phyloP scores from a whole-genome alignment of 2,888 invertebrate genomes.

The Nymphalis c-album region DNA sequence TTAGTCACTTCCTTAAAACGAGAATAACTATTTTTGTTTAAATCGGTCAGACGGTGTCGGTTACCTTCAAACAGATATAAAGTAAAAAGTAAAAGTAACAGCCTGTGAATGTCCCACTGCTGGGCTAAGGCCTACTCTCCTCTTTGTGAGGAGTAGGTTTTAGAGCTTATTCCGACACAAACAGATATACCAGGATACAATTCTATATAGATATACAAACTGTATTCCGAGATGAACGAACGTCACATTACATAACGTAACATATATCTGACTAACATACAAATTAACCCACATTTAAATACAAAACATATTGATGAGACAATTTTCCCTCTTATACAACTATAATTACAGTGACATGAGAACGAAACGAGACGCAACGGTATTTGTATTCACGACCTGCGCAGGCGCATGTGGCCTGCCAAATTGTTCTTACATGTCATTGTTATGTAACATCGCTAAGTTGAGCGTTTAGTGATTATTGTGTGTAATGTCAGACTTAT shows the following conservation, averaged over 20 bases:
- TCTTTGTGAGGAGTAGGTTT: too few species aligned
- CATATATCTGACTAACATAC: not conserved
- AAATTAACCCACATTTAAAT: not conserved
- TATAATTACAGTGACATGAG: conserved; percentile 10
- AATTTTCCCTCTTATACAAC: conserved; percentile 13
- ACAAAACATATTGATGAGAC: not conserved
- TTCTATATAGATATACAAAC: not conserved
- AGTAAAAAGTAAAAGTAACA: too few species aligned
- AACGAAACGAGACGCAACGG: conserved; percentile 5
- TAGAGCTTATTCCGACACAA: too few species aligned
- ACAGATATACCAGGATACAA: too few species aligned
- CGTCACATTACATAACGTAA: not conserved
- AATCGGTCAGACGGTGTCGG: too few species aligned
- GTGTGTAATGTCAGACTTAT: conserved; percentile 3
- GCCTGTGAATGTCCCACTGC: too few species aligned
- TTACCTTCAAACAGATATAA: too few species aligned
- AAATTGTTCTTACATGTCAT: conserved; percentile 3
- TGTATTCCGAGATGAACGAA: not conserved
- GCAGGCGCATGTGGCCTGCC: conserved; percentile 7
- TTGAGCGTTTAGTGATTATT: not conserved
- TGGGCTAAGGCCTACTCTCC: too few species aligned
- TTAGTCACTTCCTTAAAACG: too few species aligned
- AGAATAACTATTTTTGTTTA: too few species aligned
- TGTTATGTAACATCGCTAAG: conserved; percentile 4
- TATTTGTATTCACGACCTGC: conserved; percentile 12